phyloP scores from a whole-genome alignment of 2,797 vertebrate genomes.

The Sebastes alutus region DNA sequence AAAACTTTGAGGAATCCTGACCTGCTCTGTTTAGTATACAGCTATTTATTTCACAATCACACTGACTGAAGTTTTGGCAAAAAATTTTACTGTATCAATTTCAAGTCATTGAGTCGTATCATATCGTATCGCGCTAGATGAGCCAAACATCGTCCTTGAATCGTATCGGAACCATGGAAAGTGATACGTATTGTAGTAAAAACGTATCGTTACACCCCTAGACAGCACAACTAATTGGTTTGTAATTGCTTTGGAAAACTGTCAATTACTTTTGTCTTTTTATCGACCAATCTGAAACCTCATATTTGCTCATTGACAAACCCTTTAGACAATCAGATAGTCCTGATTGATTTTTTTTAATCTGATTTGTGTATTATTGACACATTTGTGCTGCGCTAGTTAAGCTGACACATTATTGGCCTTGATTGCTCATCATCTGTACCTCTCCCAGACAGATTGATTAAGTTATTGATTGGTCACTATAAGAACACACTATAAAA shows the following conservation, averaged over 20 bases:
- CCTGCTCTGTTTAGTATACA: too few species aligned
- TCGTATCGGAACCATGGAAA: too few species aligned
- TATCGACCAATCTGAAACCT: background rate
- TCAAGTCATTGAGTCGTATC: too few species aligned
- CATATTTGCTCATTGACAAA: constrained; percentile 41
- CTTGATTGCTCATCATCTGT: constrained; percentile 52
- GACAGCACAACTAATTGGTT: background rate
- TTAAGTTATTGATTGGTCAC: constrained; percentile 59
- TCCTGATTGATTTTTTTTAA: constrained; percentile 43
- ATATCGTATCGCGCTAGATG: too few species aligned
- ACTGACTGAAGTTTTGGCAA: too few species aligned
- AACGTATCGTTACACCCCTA: too few species aligned
- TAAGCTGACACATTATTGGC: constrained; percentile 38
- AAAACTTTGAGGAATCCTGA: too few species aligned
- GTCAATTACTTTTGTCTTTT: background rate
- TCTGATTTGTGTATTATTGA: constrained; percentile 31
- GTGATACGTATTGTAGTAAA: too few species aligned
- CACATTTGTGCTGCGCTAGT: constrained; percentile 22
- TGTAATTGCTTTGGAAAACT: constrained; percentile 1
- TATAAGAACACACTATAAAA: constrained; percentile 15
- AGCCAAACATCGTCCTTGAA: too few species aligned
- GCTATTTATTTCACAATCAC: too few species aligned
- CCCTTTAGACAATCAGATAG: constrained; percentile 37
- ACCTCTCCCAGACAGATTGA: constrained; percentile 49
- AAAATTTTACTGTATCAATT: too few species aligned